Percentiles rank a stretch among this genome's conserved stretches.
These are phyloP conservation scores for Cinclus mexicanus DNA, from an alignment of 2,113 vertebrate genomes.

Conservation along the genomic window DNA sequence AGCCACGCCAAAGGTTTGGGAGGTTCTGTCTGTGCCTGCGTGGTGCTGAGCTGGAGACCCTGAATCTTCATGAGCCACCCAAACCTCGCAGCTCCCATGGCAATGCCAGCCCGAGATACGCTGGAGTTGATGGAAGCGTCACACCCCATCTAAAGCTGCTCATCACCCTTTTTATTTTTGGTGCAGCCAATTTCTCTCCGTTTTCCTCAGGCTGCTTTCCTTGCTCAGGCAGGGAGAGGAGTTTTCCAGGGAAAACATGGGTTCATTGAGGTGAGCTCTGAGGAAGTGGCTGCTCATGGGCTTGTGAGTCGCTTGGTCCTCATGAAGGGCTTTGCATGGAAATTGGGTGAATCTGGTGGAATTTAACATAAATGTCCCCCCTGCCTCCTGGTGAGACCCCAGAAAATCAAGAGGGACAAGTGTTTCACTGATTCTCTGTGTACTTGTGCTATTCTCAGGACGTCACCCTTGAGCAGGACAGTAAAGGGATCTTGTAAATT, in stretches of 20 bases:
- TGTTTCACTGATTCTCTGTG: background rate
- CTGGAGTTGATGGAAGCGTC: rapidly evolving
- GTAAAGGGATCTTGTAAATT: background rate
- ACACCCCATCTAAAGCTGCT: background rate
- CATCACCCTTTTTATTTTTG: background rate
- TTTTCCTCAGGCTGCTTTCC: background rate
- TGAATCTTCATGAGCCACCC: background rate
- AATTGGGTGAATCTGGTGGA: background rate
- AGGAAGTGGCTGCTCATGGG: rapidly evolving
- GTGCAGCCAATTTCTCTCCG: background rate
- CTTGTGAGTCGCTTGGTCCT: background rate
- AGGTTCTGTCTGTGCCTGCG: background rate
- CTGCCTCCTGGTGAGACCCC: background rate
- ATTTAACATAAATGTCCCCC: background rate
- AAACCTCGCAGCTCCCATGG: background rate
- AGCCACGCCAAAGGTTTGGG: background rate
- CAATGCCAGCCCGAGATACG: background rate
- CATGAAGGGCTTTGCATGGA: background rate
- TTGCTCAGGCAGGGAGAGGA: background rate
- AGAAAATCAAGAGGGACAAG: background rate
- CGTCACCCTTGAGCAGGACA: background rate
- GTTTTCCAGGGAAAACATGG: background rate
- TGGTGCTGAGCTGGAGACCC: background rate
- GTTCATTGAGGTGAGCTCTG: background rate
- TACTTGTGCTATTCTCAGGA: background rate